A percentile compares a stretch with the other conserved stretches of the same genome.
phyloP scores from a whole-genome alignment of 2,888 invertebrate species.

The Xylophagus ater region DNA sequence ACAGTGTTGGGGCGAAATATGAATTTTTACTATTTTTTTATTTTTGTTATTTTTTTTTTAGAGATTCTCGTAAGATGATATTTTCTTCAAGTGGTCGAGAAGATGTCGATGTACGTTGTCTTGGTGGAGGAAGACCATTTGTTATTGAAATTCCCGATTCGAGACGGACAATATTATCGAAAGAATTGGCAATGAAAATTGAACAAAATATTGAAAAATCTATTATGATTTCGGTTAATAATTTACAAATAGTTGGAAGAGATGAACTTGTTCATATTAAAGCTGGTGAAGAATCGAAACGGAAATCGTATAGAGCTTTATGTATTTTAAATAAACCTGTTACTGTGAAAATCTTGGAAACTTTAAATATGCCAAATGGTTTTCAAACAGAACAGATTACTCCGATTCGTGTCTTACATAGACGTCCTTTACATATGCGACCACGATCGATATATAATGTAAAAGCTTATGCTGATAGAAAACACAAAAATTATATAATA shows the following conservation, averaged over 20 bases:
- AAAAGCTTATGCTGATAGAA: slow-evolving; percentile 45
- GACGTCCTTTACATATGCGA: slow-evolving; percentile 63
- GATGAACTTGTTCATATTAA: slow-evolving; percentile 60
- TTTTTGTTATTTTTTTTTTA: too few species aligned
- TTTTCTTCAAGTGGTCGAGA: slow-evolving; percentile 90
- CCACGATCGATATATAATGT: slow-evolving; percentile 54
- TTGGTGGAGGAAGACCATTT: slow-evolving; percentile 88
- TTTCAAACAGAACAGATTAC: slow-evolving; percentile 69
- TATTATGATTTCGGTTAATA: slow-evolving; percentile 46
- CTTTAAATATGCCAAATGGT: slow-evolving; percentile 34
- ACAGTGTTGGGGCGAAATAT: too few species aligned
- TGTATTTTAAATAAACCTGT: slow-evolving; percentile 45
- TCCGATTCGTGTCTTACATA: slow-evolving; percentile 80
- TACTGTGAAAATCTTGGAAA: slow-evolving; percentile 44
- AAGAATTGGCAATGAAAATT: slow-evolving; percentile 43
- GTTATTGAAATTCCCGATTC: slow-evolving; percentile 74
- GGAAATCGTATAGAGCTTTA: slow-evolving; percentile 76
- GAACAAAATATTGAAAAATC: slow-evolving; percentile 45
- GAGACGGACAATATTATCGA: slow-evolving; percentile 42
- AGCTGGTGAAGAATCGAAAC: slow-evolving; percentile 77
- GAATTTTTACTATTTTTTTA: too few species aligned
- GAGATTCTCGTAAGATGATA: slow-evolving; percentile 42
- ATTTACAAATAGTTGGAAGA: slow-evolving; percentile 56
- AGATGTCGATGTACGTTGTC: slow-evolving; percentile 91
- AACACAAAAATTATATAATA: slow-evolving; percentile 42